These are phyloP conservation scores for Lochmaea crataegi DNA, from an alignment of 2,888 invertebrate genomes.

Conservation along the genomic window DNA sequence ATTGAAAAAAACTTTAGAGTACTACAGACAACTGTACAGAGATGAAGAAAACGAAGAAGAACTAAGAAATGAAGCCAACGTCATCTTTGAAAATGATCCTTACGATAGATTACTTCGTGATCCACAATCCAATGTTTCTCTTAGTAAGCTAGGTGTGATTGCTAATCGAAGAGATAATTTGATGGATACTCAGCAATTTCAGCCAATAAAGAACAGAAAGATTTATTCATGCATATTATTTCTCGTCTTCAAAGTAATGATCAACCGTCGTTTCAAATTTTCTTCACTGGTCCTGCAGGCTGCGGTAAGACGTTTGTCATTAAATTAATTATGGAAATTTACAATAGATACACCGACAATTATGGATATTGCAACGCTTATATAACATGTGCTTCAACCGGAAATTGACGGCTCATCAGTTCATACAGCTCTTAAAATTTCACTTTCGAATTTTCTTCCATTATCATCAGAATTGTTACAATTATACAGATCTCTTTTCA, in stretches of 20 bases:
- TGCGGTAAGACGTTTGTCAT: slow-evolving; percentile 1
- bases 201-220: background rate
- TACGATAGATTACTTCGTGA: background rate
- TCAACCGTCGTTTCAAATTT: background rate
- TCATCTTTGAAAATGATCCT: background rate
- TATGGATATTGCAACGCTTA: slow-evolving; percentile 58
- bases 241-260: background rate
- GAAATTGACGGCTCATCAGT: slow-evolving; percentile 61
- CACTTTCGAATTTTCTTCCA: background rate
- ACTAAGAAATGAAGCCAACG: background rate
- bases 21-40: no score
- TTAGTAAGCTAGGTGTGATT: background rate
- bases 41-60: slow-evolving; percentile 40
- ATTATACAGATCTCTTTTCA: slow-evolving; percentile 57
- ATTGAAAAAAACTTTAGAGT: slow-evolving; percentile 55
- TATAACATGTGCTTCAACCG: slow-evolving; percentile 59
- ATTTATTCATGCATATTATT: background rate
- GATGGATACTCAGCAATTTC: background rate
- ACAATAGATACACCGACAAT: slow-evolving; percentile 57
- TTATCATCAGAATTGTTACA: background rate
- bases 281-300: background rate
- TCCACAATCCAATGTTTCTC: background rate
- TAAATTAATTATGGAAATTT: slow-evolving; percentile 62
- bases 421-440: slow-evolving; percentile 51
- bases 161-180: slow-evolving; percentile 8